A percentile compares a stretch with the other conserved stretches of the same genome.
phyloP scores from a whole-genome alignment of 2,888 invertebrate genomes.

The Elegia similella region DNA sequence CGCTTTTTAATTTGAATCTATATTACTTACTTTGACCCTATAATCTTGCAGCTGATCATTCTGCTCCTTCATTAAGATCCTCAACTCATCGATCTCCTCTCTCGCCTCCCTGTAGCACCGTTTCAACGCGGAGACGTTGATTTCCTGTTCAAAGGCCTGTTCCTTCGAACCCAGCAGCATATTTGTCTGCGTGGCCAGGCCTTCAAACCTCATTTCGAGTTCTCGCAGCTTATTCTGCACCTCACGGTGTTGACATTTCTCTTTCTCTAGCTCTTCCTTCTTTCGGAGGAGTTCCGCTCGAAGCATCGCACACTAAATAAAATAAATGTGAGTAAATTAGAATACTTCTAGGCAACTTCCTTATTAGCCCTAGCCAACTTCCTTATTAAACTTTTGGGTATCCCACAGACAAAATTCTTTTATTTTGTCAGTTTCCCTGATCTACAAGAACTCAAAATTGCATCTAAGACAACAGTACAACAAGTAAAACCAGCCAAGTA shows the following conservation, averaged over 20 bases:
- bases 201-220: conserved; percentile 65
- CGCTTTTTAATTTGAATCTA: not conserved
- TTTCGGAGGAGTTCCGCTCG: conserved; percentile 60
- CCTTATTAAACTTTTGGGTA: too few species aligned
- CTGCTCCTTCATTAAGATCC: conserved; percentile 84
- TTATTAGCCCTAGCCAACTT: too few species aligned
- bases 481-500: too few species aligned
- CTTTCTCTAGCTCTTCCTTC: conserved; percentile 82
- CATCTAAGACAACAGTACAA: too few species aligned
- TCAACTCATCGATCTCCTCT: conserved; percentile 81
- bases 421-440: too few species aligned
- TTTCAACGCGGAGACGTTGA: conserved; percentile 63
- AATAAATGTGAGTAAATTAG: conserved; percentile 11
- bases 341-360: too few species aligned
- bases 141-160: conserved; percentile 82
- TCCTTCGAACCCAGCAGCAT: conserved; percentile 81
- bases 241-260: conserved; percentile 81
- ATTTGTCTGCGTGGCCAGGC: conserved; percentile 61
- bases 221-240: conserved; percentile 61
- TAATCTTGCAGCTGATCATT: conserved; percentile 86
- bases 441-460: too few species aligned
- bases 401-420: too few species aligned
- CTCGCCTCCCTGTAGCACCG: conserved; percentile 83
- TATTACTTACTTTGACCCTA: conserved; percentile 80
- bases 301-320: conserved; percentile 61